These are phyloP conservation scores for Anorthoa munda DNA, from an alignment of 2,888 invertebrate genomes.

Conservation along the genomic window DNA sequence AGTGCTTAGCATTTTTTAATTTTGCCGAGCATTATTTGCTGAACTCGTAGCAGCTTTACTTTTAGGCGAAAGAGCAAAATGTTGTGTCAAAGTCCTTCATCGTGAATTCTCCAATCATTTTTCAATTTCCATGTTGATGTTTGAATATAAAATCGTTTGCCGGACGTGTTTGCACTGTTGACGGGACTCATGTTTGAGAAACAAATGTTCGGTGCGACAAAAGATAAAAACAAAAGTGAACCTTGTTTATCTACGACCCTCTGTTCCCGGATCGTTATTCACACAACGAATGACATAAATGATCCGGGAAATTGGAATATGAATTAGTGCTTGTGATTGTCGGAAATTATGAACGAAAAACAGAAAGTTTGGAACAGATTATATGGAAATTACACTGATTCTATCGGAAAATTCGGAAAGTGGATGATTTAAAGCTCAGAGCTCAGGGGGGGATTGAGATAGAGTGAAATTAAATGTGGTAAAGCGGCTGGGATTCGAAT, in stretches of 20 bases:
- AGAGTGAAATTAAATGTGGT: conserved; percentile 58
- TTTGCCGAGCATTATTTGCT: conserved; percentile 27
- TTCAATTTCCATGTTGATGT: conserved; percentile 42
- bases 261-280: conserved; percentile 35
- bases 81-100: conserved; percentile 6
- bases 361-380: conserved; percentile 43
- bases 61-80: conserved; percentile 3
- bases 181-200: conserved; percentile 39
- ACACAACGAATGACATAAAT: conserved; percentile 28
- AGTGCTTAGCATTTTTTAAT: conserved; percentile 23
- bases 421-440: conserved; percentile 43
- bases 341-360: conserved; percentile 38
- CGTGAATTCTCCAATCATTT: conserved; percentile 17
- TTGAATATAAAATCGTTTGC: conserved; percentile 29
- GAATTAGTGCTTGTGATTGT: conserved; percentile 47
- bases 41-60: not conserved
- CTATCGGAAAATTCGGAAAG: conserved; percentile 42
- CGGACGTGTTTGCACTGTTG: conserved; percentile 30
- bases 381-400: conserved; percentile 49
- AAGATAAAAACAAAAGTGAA: conserved; percentile 36
- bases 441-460: conserved; percentile 19
- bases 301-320: conserved; percentile 45
- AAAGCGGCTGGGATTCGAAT: conserved; percentile 43
- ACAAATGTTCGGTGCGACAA: conserved; percentile 39
- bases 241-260: conserved; percentile 38